phyloP scores from a whole-genome alignment of 2,888 invertebrate species.

The Chesias legatella region DNA sequence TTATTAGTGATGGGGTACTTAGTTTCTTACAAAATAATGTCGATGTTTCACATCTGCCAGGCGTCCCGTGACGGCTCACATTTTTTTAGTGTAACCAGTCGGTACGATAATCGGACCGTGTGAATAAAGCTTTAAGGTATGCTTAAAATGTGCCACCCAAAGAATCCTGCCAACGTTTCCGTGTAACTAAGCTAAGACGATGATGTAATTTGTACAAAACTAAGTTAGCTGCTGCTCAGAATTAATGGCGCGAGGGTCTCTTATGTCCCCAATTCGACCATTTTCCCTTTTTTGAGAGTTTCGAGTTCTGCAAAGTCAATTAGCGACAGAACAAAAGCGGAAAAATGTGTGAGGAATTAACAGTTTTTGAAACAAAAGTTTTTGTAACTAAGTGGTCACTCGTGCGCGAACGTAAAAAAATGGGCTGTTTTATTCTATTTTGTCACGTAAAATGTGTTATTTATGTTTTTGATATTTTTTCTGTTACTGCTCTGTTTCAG shows the following conservation, averaged over 20 bases:
- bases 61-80: too few species aligned
- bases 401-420: conserved; percentile 3
- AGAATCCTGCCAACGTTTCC: conserved; percentile 54
- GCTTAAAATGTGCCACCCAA: conserved; percentile 42
- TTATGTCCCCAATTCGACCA: conserved; percentile 45
- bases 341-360: conserved; percentile 14
- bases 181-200: conserved; percentile 54
- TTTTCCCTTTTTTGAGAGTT: conserved; percentile 39
- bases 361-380: conserved; percentile 9
- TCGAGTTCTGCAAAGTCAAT: conserved; percentile 13
- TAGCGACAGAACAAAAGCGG: conserved; percentile 8
- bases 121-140: too few species aligned
- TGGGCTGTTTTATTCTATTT: not conserved
- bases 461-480: too few species aligned
- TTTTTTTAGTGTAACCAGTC: too few species aligned
- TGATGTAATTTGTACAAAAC: conserved; percentile 61
- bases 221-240: conserved; percentile 52
- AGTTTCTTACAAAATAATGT: too few species aligned
- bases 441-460: too few species aligned
- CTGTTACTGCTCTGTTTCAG: too few species aligned
- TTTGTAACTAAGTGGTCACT: not conserved
- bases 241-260: conserved; percentile 56
- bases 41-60: too few species aligned
- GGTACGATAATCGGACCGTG: too few species aligned
- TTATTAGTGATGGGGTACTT: too few species aligned